Evolutionary conservation across 2,797 vertebrate species (phyloP).

Genomic region (Macroramphosus scolopax): DNA sequence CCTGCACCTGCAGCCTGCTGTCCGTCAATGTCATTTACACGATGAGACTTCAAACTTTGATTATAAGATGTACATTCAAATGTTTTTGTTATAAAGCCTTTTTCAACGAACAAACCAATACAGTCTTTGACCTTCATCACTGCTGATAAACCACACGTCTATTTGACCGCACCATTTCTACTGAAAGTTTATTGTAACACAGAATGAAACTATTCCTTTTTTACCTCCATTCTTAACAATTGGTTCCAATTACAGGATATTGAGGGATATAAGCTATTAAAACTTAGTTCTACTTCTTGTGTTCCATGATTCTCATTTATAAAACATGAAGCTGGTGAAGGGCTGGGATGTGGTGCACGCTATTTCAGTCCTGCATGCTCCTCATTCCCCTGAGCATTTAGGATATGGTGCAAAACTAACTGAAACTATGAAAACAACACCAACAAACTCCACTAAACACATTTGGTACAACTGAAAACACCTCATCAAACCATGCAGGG

Average conservation of each 20-base stretch:
- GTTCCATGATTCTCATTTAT: slow-evolving; percentile 43
- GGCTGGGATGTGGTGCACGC: slow-evolving; percentile 12
- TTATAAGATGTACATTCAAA: background rate
- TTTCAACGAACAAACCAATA: too few relatives aligned
- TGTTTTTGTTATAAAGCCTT: slow-evolving; percentile 2
- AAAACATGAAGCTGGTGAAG: slow-evolving; percentile 30
- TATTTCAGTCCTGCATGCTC: slow-evolving; percentile 22
- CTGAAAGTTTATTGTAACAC: too few relatives aligned
- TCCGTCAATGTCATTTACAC: slow-evolving; percentile 23
- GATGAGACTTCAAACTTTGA: slow-evolving; percentile 14
- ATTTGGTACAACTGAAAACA: too few relatives aligned
- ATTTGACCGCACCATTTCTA: too few relatives aligned
- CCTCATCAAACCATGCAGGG: too few relatives aligned
- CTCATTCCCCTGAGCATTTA: too few relatives aligned
- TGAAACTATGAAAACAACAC: too few relatives aligned
- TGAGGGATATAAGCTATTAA: background rate
- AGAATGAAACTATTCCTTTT: too few relatives aligned
- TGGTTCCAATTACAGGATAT: slow-evolving; percentile 12
- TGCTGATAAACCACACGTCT: background rate
- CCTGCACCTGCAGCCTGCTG: slow-evolving; percentile 9
- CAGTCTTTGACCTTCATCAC: background rate
- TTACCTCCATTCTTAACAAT: too few relatives aligned
- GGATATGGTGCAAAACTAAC: too few relatives aligned
- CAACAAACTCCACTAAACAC: too few relatives aligned
- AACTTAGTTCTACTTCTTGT: too few relatives aligned